Base-by-base conservation (phyloP, 2,797 vertebrate genomes). In the Sus cebifrons region DNA sequence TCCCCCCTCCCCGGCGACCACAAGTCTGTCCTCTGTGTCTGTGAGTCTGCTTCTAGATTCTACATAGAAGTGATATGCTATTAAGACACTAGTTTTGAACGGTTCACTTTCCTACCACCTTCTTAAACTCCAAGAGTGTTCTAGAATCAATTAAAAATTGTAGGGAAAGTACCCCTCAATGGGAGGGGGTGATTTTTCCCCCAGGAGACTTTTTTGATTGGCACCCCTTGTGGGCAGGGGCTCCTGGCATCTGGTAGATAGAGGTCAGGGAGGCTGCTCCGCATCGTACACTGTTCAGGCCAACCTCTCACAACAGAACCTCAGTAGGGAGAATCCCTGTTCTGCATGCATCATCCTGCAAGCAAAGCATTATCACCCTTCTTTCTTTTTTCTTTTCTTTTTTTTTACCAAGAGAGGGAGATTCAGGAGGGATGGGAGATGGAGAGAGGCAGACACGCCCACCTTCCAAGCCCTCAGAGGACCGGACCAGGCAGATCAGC, bases 241-340 rank as follows among this genome's bases (percentile, higher is more conserved):
- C 3, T 20, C 1, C 9, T 49, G 29, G 40, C 20, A 0, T 23
- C 15, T 23, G 2, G 18, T 8, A 14, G 29, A 9, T 20, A 40
- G 44, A 84, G 49, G 49, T n/a, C 29, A 5, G 74, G 27, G 44
- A 14, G 9, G 40, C 18, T 29, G 29, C 32, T 15, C 5, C 5
- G 0, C 16, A 2, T 16, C 54, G 17, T 18, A 0, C 9, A 2
- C 0, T 10, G 1, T 10, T 3, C n/a, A 44, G 62, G 62, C 18
- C 1, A 3, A 4, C 44, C 17, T 25, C 60, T 8, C 7, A 16
- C 6, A 8, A 15, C n/a, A 1, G 3, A n/a, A 16, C 0, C 25
- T 52, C 68, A 3, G 0, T 0, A 9, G 54, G 0, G 25, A 49
- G 65, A 65, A 20, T 4, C 20, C 6, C 65, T 2, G 4, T 14